A percentile compares a stretch with the other conserved stretches of the same genome.
These are phyloP conservation scores for Drosophila cardini DNA, from an alignment of 1,140 invertebrate species.

Conservation along the genomic window DNA sequence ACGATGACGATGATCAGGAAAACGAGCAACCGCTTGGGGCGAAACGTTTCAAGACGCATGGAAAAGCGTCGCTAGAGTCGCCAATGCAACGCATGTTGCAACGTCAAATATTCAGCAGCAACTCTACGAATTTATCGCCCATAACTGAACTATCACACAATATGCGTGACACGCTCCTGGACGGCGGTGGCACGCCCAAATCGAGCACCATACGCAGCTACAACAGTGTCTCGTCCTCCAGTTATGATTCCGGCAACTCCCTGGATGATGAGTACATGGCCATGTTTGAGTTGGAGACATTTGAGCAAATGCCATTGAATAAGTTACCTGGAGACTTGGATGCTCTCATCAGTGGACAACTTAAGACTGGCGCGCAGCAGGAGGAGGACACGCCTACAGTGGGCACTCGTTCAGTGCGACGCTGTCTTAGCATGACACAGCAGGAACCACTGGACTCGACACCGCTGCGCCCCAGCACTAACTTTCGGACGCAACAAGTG, in stretches of 20 bases:
- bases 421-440: constrained; percentile 76
- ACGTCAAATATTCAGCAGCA: constrained; percentile 30
- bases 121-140: constrained; percentile 47
- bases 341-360: constrained; percentile 67
- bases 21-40: constrained; percentile 34
- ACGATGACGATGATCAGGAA: neutral
- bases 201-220: constrained; percentile 61
- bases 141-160: constrained; percentile 65
- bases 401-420: constrained; percentile 68
- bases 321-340: constrained; percentile 81
- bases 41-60: constrained; percentile 16
- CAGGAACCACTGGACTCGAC: constrained; percentile 35
- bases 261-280: constrained; percentile 89
- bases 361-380: constrained; percentile 18
- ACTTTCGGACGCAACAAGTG: neutral
- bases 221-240: constrained; percentile 85
- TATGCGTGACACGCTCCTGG: constrained; percentile 45
- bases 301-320: constrained; percentile 38
- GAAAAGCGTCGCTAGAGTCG: constrained; percentile 5
- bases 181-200: constrained; percentile 55
- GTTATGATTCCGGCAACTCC: constrained; percentile 85
- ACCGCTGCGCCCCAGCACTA: neutral
- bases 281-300: constrained; percentile 86
- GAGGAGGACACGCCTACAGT: neutral
- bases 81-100: constrained; percentile 63